A percentile compares a stretch with the other conserved stretches of the same genome.
Evolutionary conservation across 2,797 vertebrate species (phyloP).

Genomic region (Schizothorax lantsangensis): DNA sequence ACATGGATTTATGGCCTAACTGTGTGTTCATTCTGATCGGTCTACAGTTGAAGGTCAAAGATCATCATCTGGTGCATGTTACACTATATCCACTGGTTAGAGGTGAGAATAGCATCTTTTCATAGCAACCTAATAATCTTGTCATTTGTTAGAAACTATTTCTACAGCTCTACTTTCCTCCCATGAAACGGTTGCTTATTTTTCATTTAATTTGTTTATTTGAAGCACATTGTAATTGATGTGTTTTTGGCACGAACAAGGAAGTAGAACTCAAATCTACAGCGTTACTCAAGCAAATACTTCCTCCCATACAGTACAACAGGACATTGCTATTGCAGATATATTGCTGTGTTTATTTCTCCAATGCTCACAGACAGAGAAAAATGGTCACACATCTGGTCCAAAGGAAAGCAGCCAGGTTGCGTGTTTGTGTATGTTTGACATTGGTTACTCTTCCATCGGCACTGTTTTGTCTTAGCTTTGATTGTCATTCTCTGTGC

Average conservation of each 20-base stretch:
- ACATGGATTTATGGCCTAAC: constrained; percentile 43
- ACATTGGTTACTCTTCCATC: constrained; percentile 42
- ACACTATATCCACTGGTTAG: constrained; percentile 35
- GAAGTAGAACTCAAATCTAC: constrained; percentile 16
- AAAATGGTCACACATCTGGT: constrained; percentile 39
- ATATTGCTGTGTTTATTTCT: constrained; percentile 52
- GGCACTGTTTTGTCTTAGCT: constrained; percentile 30
- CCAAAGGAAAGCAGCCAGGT: constrained; percentile 32
- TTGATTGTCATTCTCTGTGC: constrained; percentile 23
- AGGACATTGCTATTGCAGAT: constrained; percentile 38
- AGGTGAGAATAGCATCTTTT: constrained; percentile 48
- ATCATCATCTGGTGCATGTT: constrained; percentile 59
- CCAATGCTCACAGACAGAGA: constrained; percentile 36
- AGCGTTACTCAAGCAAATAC: constrained; percentile 29
- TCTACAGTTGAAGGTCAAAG: constrained; percentile 51
- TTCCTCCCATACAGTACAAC: constrained; percentile 19
- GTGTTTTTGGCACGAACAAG: background rate
- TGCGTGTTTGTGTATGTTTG: constrained; percentile 31
- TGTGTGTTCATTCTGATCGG: constrained; percentile 23
- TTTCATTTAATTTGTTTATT: constrained; percentile 20
- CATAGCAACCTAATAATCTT: constrained; percentile 53
- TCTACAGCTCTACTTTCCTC: constrained; percentile 25
- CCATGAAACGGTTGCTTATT: constrained; percentile 8
- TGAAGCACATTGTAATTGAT: constrained; percentile 12
- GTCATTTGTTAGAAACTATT: constrained; percentile 50